Conservation (phyloP, 2,797 vertebrate species). For the Pseudocheirus occidentalis region DNA sequence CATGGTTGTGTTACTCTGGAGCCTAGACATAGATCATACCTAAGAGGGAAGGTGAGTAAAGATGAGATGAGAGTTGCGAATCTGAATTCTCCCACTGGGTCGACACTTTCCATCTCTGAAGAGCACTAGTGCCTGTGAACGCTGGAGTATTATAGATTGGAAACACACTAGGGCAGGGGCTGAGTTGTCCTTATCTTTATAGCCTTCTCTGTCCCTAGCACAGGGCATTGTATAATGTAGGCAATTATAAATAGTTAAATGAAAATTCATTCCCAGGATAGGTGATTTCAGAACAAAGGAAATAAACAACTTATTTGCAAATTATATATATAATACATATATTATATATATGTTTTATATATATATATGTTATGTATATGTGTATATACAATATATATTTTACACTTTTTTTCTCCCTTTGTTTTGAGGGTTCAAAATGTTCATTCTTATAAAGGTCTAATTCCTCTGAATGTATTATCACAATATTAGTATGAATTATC, state of each 20-base stretch:
- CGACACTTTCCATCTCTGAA: neutral
- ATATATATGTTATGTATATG: too few species aligned
- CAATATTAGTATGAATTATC: too few species aligned
- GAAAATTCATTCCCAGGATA: neutral
- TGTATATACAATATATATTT: too few species aligned
- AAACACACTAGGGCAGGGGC: neutral
- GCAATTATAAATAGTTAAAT: neutral
- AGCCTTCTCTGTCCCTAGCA: neutral
- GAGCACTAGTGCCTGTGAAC: neutral
- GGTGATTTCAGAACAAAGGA: neutral
- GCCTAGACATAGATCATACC: neutral
- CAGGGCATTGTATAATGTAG: neutral
- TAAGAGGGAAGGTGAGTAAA: neutral
- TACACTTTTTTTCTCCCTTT: too few species aligned
- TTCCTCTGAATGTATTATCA: too few species aligned
- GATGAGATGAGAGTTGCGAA: neutral
- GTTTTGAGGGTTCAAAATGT: too few species aligned
- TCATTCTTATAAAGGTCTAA: too few species aligned
- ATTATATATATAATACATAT: neutral
- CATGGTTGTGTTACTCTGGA: neutral
- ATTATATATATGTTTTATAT: neutral
- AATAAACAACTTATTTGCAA: neutral
- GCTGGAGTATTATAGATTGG: neutral
- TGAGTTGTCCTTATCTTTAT: neutral
- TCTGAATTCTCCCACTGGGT: neutral